phyloP scores from a whole-genome alignment of 37 sponge, comb jelly and placozoan genomes.

The Tethya wilhelma region DNA sequence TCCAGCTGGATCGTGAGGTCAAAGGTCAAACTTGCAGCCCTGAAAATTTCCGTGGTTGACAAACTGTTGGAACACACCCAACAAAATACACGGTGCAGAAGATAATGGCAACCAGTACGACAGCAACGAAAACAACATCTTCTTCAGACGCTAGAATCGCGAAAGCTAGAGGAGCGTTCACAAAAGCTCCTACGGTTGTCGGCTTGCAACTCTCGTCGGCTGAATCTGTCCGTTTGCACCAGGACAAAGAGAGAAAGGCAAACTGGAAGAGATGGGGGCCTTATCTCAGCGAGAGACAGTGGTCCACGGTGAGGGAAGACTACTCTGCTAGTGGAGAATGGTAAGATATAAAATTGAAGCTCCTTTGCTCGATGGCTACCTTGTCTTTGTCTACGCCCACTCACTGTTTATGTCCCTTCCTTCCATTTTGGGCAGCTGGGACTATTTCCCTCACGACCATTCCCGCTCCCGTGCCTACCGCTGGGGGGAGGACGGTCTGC shows the following conservation, averaged over 20 bases:
- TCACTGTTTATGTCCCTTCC: not conserved
- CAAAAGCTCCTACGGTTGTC: conserved; percentile 53
- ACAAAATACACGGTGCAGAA: too few species aligned
- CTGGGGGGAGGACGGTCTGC: conserved; percentile 96
- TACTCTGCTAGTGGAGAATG: conserved; percentile 91
- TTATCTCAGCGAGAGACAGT: conserved; percentile 94
- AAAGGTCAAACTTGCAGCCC: too few species aligned
- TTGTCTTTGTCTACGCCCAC: not conserved
- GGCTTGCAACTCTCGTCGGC: conserved; percentile 39
- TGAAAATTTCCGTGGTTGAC: too few species aligned
- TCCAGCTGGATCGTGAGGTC: too few species aligned
- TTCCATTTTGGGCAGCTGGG: conserved; percentile 73
- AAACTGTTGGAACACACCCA: too few species aligned
- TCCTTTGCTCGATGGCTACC: not conserved
- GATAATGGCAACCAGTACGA: too few species aligned
- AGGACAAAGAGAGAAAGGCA: conserved; percentile 65
- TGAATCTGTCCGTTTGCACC: conserved; percentile 76
- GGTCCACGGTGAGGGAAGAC: conserved; percentile 96
- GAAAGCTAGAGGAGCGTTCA: conserved; percentile 58
- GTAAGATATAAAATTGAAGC: conserved; percentile 38
- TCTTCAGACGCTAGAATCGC: not conserved
- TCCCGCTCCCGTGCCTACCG: conserved; percentile 92
- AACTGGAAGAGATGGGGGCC: conserved; percentile 99
- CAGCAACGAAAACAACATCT: too few species aligned
- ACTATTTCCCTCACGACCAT: conserved; percentile 95